phyloP scores from a whole-genome alignment of 2,797 vertebrate species.

The Molossus alvarezi region DNA sequence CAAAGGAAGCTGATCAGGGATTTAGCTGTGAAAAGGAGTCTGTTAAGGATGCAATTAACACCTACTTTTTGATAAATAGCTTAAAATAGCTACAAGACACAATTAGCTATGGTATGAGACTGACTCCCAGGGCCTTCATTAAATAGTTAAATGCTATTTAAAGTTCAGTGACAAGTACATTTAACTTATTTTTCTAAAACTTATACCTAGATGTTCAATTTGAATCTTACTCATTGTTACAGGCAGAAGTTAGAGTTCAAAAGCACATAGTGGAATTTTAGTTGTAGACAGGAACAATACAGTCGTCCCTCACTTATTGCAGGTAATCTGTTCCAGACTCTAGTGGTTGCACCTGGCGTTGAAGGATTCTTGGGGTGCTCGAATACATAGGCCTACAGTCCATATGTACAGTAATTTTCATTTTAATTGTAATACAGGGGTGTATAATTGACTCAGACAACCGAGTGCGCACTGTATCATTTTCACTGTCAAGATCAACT shows the following conservation, averaged over 20 bases:
- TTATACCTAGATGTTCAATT: constrained; percentile 27
- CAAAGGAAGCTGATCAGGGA: neutral
- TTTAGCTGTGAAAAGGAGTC: neutral
- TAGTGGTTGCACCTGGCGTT: no score
- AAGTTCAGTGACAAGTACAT: constrained; percentile 40
- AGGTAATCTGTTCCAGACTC: no score
- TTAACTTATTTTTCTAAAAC: constrained; percentile 59
- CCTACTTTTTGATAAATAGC: constrained; percentile 7
- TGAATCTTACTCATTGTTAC: constrained; percentile 30
- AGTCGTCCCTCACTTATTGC: neutral
- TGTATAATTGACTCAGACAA: no score
- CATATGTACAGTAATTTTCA: no score
- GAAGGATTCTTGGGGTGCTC: no score
- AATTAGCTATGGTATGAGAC: neutral
- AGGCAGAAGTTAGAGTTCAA: constrained; percentile 61
- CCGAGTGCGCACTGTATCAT: no score
- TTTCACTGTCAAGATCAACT: no score
- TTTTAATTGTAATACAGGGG: no score
- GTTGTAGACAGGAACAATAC: neutral
- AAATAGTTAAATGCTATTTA: constrained; percentile 38
- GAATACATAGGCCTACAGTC: no score
- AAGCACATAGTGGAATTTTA: neutral
- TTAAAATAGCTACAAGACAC: constrained; percentile 37
- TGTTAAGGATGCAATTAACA: constrained; percentile 48
- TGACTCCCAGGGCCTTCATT: neutral